These are phyloP conservation scores for Thrips palmi DNA, from an alignment of 1,140 invertebrate species.

Conservation along the genomic window DNA sequence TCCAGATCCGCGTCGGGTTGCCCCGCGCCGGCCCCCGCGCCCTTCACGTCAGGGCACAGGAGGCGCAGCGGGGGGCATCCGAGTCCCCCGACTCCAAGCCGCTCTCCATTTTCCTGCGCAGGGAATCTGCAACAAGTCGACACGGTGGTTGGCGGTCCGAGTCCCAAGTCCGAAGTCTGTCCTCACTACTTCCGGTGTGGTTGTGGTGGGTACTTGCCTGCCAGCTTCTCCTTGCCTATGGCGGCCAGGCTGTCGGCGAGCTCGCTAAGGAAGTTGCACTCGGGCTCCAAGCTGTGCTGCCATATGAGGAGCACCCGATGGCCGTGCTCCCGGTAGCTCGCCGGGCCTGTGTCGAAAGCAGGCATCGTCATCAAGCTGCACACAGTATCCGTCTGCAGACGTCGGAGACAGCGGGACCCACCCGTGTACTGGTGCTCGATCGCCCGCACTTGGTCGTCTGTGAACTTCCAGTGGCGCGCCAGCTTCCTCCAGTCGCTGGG, in stretches of 20 bases:
- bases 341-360: conserved; percentile 31
- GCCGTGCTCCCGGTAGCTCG: conserved; percentile 57
- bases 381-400: background rate
- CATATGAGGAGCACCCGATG: conserved; percentile 51
- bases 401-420: conserved; percentile 15
- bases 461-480: conserved; percentile 50
- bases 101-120: conserved; percentile 13
- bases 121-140: conserved; percentile 11
- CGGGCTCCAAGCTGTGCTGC: conserved; percentile 39
- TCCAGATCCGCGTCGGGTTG: no score
- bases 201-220: no score
- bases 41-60: no score
- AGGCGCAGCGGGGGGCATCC: no score
- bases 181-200: conserved; percentile 4
- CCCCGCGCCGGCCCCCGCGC: no score
- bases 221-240: conserved; percentile 38
- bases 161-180: no score
- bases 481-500: conserved; percentile 50
- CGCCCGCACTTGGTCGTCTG: conserved; percentile 47
- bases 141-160: no score
- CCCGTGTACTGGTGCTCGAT: conserved; percentile 61
- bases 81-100: no score
- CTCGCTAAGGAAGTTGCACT: conserved; percentile 39
- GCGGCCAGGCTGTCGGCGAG: conserved; percentile 42
- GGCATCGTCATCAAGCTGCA: conserved; percentile 1